phyloP scores from a whole-genome alignment of 2,888 invertebrate species.

The Drosophila multiciliata region DNA sequence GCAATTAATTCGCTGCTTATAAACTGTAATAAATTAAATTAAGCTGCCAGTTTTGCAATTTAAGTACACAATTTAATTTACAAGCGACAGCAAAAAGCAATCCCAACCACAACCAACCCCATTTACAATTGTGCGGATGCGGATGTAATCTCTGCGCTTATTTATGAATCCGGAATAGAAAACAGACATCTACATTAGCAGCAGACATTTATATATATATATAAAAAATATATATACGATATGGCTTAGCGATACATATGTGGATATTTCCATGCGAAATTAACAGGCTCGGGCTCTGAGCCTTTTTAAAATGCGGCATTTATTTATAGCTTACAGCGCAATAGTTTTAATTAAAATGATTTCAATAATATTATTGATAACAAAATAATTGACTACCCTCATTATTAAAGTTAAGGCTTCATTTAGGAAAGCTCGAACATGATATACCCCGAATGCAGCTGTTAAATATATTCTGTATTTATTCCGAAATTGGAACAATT shows the following conservation, averaged over 20 bases:
- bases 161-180: conserved; percentile 53
- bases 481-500: background rate
- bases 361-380: conserved; percentile 25
- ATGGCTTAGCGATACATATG: conserved; percentile 17
- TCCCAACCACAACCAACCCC: conserved; percentile 22
- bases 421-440: background rate
- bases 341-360: conserved; percentile 68
- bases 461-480: background rate
- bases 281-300: conserved; percentile 33
- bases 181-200: conserved; percentile 23
- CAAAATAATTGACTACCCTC: conserved; percentile 13
- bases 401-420: no score
- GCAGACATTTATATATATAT: conserved; percentile 1
- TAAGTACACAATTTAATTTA: conserved; percentile 39
- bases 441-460: background rate
- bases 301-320: conserved; percentile 41
- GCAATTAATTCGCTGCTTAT: conserved; percentile 52
- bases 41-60: conserved; percentile 56
- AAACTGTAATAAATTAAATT: conserved; percentile 59
- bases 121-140: conserved; percentile 2
- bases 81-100: conserved; percentile 14
- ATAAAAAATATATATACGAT: conserved; percentile 5
- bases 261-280: conserved; percentile 8
- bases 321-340: conserved; percentile 46
- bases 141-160: conserved; percentile 46